Base-by-base conservation (phyloP, 23 tunicate genomes). In the Styela plicata region DNA sequence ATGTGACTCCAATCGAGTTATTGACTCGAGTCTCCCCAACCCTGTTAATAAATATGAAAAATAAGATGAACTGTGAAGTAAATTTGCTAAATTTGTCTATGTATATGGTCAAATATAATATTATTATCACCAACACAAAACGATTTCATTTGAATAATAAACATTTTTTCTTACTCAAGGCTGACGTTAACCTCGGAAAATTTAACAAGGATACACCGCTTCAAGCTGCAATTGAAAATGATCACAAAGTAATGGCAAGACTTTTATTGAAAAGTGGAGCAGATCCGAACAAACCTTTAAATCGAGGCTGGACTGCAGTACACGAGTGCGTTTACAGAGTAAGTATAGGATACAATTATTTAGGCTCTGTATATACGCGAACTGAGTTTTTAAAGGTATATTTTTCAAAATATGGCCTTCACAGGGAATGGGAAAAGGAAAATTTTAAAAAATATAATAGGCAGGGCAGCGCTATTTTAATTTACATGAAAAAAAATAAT, bases 311-410 rank as follows among this genome's bases (percentile, higher is more conserved):
- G 98, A 93, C 98, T 10, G 90, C 82, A 3, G 24, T 93, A 71
- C 98, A 93, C 74, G 98, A 93, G 64, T 88, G 90, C 34, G 93
- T 93, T 53, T 88, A 93, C 74, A 74, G 97, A 70, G 97, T 92
- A 35, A 52, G 85, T 31, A 19, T 23, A 20, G 19, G 3, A 17
- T 57, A 20, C n/a, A 5, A 18, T 57, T 57, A 13, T 5, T 16
- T 24, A 16, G 20, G 17, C 25, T 24, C 22, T 78, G 26, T n/a
- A 18, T 78, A 5, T 31, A n/a, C n/a, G n/a, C n/a, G n/a, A n/a
- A n/a, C 24, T 16, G 16, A 16, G 74, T 19, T 19, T 18, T 18
- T 18, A 18, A 21, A 18, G 19, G 64, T 61, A 61, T 61, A 18
- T 18, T 61, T 21, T 21, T 21, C 64, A 18, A 61, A 61, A 18